These are phyloP conservation scores for Lipotes vexillifer DNA, from an alignment of 2,113 vertebrate species.

Conservation along the genomic window DNA sequence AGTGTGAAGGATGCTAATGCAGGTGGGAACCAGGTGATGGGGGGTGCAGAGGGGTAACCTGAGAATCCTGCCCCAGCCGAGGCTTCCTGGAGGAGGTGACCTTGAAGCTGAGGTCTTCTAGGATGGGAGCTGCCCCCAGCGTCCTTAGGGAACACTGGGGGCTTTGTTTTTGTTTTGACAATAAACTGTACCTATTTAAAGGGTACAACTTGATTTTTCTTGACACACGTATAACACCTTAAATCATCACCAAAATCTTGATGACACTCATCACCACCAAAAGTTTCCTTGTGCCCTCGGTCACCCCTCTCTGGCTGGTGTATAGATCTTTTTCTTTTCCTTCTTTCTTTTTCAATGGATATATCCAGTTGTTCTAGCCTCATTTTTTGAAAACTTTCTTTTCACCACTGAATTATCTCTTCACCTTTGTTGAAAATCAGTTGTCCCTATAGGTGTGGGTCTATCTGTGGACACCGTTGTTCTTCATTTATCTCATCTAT, in stretches of 20 bases:
- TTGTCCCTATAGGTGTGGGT: rapidly evolving
- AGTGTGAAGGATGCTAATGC: neutral
- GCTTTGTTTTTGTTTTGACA: neutral
- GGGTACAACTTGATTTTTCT: neutral
- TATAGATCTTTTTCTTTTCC: neutral
- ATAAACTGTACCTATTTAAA: neutral
- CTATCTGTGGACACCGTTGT: neutral
- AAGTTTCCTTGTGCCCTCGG: neutral
- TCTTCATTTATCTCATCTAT: neutral
- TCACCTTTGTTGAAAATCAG: neutral
- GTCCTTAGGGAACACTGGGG: neutral
- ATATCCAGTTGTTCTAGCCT: neutral
- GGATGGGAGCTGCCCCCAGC: neutral
- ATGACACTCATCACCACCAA: rapidly evolving
- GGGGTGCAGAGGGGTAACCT: neutral
- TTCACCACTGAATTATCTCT: neutral
- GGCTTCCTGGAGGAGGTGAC: neutral
- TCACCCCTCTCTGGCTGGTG: neutral
- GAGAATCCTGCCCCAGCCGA: neutral
- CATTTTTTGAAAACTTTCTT: neutral
- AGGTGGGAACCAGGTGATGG: too few relatives aligned
- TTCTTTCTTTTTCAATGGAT: too few relatives aligned
- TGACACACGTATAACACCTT: neutral
- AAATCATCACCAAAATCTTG: neutral
- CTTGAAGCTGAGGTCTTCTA: neutral